phyloP scores from a whole-genome alignment of 2,113 vertebrate genomes.

The Paratilapia polleni region DNA sequence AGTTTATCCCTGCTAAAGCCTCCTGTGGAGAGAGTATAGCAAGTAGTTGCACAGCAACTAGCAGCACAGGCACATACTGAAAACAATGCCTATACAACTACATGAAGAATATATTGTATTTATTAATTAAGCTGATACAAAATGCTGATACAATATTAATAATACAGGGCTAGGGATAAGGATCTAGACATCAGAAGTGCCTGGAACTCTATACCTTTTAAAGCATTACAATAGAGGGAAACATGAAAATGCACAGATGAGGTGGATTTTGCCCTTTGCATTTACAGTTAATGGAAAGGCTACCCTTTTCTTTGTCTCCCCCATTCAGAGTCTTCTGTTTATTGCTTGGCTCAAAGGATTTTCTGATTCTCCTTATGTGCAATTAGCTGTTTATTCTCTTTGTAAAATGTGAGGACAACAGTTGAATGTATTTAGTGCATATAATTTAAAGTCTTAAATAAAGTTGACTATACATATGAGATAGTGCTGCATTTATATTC shows the following conservation, averaged over 20 bases:
- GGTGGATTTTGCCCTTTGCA: too few relatives aligned
- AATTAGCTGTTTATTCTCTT: neutral
- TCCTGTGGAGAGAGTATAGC: neutral
- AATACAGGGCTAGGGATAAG: neutral
- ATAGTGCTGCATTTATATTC: neutral
- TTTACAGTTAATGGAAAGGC: neutral
- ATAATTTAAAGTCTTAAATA: neutral
- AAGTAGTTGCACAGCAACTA: neutral
- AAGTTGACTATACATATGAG: neutral
- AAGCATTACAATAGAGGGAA: neutral
- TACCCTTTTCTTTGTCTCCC: neutral
- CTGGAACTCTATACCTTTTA: too few relatives aligned
- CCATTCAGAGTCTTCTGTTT: neutral
- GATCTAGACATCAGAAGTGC: neutral
- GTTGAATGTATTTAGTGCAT: neutral
- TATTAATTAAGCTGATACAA: neutral
- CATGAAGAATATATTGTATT: neutral
- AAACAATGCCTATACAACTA: neutral
- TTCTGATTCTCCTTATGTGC: neutral
- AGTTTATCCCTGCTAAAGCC: neutral
- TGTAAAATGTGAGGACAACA: neutral
- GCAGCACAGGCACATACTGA: neutral
- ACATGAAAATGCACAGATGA: neutral
- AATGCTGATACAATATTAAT: neutral
- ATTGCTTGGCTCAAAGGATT: neutral